These are phyloP conservation scores for Dolichoris vasculosae DNA, from an alignment of 1,140 invertebrate species.

Conservation along the genomic window DNA sequence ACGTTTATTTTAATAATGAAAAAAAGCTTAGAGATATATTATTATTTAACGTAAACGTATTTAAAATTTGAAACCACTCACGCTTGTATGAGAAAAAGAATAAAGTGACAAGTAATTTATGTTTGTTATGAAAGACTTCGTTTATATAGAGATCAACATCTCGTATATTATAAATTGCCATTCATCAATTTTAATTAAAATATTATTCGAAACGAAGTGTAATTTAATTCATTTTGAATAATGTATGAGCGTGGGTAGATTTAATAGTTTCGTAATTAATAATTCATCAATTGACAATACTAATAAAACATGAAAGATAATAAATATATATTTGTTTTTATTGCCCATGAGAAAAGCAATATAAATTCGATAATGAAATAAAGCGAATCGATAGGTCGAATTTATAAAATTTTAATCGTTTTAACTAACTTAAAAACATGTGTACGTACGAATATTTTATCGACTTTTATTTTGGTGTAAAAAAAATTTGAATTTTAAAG, in stretches of 20 bases:
- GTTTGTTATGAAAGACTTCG: slow-evolving; percentile 3
- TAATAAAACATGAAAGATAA: neutral
- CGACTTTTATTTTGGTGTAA: too few species aligned
- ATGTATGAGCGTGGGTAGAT: slow-evolving; percentile 3
- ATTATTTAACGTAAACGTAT: neutral
- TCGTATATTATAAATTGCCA: slow-evolving; percentile 8
- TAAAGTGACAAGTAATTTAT: neutral
- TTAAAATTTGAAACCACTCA: neutral
- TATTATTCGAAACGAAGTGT: neutral
- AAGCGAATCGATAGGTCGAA: neutral
- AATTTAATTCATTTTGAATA: slow-evolving; percentile 22
- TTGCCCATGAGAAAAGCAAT: neutral
- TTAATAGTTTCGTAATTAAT: slow-evolving; percentile 8
- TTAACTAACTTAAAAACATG: neutral
- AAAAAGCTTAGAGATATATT: neutral
- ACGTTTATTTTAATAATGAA: neutral
- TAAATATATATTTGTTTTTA: neutral
- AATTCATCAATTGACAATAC: neutral
- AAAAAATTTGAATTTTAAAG: too few species aligned
- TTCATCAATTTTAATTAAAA: slow-evolving; percentile 22
- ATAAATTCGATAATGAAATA: neutral
- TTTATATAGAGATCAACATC: slow-evolving; percentile 21
- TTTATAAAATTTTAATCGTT: neutral
- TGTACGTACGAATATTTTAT: too few species aligned
- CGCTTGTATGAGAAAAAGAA: neutral